These are phyloP conservation scores for Megaceryle maxima DNA, from an alignment of 2,113 vertebrate genomes.

Conservation along the genomic window DNA sequence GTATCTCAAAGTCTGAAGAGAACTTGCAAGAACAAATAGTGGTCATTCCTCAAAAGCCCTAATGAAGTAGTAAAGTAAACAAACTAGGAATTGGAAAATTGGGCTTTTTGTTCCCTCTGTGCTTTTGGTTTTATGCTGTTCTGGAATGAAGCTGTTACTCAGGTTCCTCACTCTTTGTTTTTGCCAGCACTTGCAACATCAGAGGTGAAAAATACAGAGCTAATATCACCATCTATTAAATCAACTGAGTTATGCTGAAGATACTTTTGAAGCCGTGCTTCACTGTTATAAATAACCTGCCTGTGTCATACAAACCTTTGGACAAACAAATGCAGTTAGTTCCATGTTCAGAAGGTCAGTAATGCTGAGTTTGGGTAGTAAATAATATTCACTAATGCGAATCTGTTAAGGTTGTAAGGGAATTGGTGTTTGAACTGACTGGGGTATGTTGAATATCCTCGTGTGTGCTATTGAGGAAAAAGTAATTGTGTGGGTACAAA, in stretches of 20 bases:
- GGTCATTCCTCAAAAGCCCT: not conserved
- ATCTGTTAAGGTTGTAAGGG: slow-evolving; percentile 3
- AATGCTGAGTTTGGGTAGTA: not conserved
- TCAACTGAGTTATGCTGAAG: not conserved
- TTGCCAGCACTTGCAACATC: not conserved
- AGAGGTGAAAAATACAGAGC: not conserved
- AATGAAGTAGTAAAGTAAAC: not conserved
- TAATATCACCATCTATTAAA: not conserved
- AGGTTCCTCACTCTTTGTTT: not conserved
- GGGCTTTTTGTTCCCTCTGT: not conserved
- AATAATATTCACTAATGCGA: slow-evolving; percentile 26
- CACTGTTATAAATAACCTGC: slow-evolving; percentile 23
- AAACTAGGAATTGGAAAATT: not conserved
- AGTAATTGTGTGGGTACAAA: not conserved
- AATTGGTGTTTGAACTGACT: not conserved
- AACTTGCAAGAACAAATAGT: not conserved
- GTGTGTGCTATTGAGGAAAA: slow-evolving; percentile 2
- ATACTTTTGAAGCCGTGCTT: not conserved
- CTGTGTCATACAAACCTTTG: not conserved
- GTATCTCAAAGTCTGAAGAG: not conserved
- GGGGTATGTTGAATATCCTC: slow-evolving; percentile 6
- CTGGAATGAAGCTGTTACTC: not conserved
- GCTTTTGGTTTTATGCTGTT: not conserved
- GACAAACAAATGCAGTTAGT: not conserved
- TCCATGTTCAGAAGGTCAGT: slow-evolving; percentile 4